Conservation (phyloP, 2,113 vertebrate species). For the Zosterops pallidus region DNA sequence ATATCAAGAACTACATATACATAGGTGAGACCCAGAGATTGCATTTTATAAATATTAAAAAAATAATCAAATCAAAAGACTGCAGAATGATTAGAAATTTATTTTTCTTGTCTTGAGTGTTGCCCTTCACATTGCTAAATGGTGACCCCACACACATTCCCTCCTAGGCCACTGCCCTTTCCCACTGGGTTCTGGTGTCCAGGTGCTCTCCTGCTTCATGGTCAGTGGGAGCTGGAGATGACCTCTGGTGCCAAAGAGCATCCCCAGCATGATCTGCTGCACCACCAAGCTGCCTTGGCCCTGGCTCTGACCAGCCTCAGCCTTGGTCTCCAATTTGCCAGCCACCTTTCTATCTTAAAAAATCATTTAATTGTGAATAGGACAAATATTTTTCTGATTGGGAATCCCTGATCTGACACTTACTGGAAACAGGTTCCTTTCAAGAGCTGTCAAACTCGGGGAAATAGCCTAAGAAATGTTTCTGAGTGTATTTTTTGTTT, state of each 20-base stretch:
- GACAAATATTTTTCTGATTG: neutral
- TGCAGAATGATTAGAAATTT: neutral
- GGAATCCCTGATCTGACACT: neutral
- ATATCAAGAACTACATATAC: neutral
- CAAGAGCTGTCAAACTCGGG: neutral
- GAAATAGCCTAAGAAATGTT: neutral
- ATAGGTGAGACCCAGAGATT: neutral
- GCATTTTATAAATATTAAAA: neutral
- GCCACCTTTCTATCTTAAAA: neutral
- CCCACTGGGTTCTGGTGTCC: neutral
- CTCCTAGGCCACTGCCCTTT: neutral
- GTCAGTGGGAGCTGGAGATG: neutral
- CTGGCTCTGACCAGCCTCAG: neutral
- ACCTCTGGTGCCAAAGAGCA: neutral
- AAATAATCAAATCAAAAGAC: neutral
- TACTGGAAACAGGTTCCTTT: neutral
- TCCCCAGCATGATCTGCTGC: neutral
- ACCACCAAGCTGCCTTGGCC: accelerated
- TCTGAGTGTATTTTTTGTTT: neutral
- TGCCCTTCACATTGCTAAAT: neutral
- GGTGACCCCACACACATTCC: neutral
- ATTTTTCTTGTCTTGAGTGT: neutral
- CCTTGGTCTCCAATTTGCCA: neutral
- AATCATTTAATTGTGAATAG: accelerated
- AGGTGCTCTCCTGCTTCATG: accelerated